These are phyloP conservation scores for Lepisosteus osseus DNA, from an alignment of 2,113 vertebrate species.

Conservation along the genomic window DNA sequence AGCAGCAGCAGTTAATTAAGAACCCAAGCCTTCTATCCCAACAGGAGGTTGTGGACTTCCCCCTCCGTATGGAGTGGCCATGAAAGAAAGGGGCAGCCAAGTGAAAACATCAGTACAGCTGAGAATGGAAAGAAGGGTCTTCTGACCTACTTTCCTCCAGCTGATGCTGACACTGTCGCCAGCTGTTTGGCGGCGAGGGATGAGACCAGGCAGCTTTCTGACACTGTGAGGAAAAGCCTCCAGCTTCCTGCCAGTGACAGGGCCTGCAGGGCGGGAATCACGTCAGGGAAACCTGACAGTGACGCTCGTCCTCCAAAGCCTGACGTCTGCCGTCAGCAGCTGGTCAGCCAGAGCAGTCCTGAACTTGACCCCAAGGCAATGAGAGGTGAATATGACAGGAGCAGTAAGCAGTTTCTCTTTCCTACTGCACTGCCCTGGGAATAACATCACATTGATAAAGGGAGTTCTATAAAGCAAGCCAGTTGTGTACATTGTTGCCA, in stretches of 20 bases:
- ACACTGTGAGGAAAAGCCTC: conserved; percentile 79
- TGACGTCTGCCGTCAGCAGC: conserved; percentile 69
- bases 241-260: conserved; percentile 88
- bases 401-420: conserved; percentile 53
- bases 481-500: no score
- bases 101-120: conserved; percentile 77
- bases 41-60: conserved; percentile 25
- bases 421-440: conserved; percentile 5
- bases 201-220: conserved; percentile 70
- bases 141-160: conserved; percentile 54
- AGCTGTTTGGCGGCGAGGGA: conserved; percentile 69
- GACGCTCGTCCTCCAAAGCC: conserved; percentile 71
- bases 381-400: conserved; percentile 77
- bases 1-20: conserved; percentile 34
- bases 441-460: background rate
- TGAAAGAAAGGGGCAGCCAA: conserved; percentile 51
- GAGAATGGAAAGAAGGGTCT: conserved; percentile 62
- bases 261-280: conserved; percentile 56
- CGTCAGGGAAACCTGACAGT: conserved; percentile 90
- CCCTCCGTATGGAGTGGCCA: conserved; percentile 40
- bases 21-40: conserved; percentile 31
- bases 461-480: no score
- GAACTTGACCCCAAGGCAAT: conserved; percentile 59
- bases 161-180: conserved; percentile 95
- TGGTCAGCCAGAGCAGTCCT: conserved; percentile 56